Percentiles rank a stretch among this genome's conserved stretches.
Conservation (phyloP, 2,797 vertebrate species). For the Phrynocephalus guinanensis region DNA sequence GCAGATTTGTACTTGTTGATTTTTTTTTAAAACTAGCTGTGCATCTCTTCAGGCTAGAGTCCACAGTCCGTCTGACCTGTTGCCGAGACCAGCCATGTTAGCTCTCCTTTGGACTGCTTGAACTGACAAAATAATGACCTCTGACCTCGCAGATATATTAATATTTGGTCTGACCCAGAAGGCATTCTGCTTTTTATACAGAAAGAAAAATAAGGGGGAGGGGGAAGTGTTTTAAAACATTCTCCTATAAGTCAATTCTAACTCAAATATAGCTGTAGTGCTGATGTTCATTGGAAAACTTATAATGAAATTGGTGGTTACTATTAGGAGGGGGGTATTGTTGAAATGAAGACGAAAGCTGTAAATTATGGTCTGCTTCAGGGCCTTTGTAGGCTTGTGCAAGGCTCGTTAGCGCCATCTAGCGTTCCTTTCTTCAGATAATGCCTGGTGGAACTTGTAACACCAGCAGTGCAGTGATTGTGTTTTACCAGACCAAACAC, state of each 20-base stretch:
- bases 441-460: background rate
- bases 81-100: background rate
- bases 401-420: constrained; percentile 64
- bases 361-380: background rate
- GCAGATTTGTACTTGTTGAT: background rate
- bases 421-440: constrained; percentile 37
- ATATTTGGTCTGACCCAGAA: background rate
- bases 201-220: background rate
- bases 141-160: too few relatives aligned
- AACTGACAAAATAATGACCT: background rate
- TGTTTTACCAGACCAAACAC: background rate
- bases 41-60: background rate
- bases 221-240: background rate
- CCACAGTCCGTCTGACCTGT: background rate
- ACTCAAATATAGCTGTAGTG: background rate
- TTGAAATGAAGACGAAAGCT: constrained; percentile 42
- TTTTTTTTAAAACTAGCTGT: too few relatives aligned
- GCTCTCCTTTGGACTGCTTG: background rate
- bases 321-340: constrained; percentile 16
- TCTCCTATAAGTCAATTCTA: background rate
- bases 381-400: background rate
- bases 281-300: constrained; percentile 33
- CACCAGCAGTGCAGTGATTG: background rate
- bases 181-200: background rate
- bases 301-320: constrained; percentile 47